Evolutionary conservation across 1,140 invertebrate genomes (phyloP).

Genomic region (Pseudobourletiella spinata): DNA sequence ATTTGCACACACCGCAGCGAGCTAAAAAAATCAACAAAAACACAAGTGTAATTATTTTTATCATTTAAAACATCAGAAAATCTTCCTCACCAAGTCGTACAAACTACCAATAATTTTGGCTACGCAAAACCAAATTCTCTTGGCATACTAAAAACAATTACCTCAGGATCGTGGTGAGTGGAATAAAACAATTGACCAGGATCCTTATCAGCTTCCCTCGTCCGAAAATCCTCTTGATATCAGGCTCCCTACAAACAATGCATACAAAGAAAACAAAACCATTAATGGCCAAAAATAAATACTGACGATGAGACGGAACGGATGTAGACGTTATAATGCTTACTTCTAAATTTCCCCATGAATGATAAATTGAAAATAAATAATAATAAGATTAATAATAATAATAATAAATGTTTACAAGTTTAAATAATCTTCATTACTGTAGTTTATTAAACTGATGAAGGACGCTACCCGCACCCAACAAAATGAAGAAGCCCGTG

Average conservation of each 20-base stretch:
- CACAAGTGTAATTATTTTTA: not conserved
- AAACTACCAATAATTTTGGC: not conserved
- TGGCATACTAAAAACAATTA: not conserved
- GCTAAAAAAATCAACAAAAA: not conserved
- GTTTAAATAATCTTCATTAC: not conserved
- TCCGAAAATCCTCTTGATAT: slow-evolving; percentile 18
- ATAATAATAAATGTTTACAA: not conserved
- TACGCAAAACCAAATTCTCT: not conserved
- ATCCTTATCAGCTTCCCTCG: slow-evolving; percentile 20
- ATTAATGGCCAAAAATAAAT: too few species aligned
- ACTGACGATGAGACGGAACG: too few species aligned
- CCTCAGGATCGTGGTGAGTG: slow-evolving; percentile 19
- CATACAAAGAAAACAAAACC: too few species aligned
- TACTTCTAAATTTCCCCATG: too few species aligned
- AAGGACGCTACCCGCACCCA: slow-evolving; percentile 15
- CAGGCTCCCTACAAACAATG: slow-evolving; percentile 5
- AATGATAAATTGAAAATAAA: not conserved
- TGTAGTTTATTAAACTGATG: slow-evolving; percentile 16
- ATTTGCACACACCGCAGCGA: not conserved
- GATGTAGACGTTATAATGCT: too few species aligned
- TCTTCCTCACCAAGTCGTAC: not conserved
- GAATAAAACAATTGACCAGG: slow-evolving; percentile 21
- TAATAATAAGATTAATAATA: not conserved
- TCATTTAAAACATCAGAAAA: not conserved
- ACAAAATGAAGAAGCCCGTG: slow-evolving; percentile 11